phyloP scores from a whole-genome alignment of 2,888 invertebrate genomes.

The Agonopterix subpropinquella region DNA sequence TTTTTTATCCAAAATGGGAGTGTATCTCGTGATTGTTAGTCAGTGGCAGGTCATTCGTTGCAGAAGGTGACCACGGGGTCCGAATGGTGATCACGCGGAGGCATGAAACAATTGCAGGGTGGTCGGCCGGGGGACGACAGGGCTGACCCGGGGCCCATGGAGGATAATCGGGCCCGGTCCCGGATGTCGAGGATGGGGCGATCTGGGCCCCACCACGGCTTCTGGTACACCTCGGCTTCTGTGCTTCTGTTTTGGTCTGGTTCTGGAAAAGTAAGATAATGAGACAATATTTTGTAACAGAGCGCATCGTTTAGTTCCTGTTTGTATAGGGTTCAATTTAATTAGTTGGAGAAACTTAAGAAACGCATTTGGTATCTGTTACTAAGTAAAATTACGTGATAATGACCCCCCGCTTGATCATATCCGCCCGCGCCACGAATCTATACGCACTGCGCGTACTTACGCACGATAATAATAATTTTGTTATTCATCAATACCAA shows the following conservation, averaged over 20 bases:
- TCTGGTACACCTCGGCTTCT: conserved; percentile 25
- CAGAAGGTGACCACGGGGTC: conserved; percentile 78
- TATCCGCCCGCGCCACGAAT: too few species aligned
- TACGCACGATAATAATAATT: too few species aligned
- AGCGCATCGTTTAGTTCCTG: too few species aligned
- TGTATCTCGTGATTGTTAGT: conserved; percentile 35
- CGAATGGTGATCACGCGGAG: conserved; percentile 68
- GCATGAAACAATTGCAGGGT: conserved; percentile 62
- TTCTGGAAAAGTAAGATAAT: conserved; percentile 23
- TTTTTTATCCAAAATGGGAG: conserved; percentile 25
- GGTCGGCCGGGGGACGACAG: conserved; percentile 61
- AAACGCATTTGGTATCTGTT: too few species aligned
- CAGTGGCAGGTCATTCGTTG: conserved; percentile 50
- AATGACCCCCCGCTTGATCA: too few species aligned
- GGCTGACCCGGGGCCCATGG: conserved; percentile 55
- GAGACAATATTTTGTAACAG: too few species aligned
- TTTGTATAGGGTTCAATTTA: too few species aligned
- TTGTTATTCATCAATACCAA: too few species aligned
- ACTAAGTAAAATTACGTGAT: too few species aligned
- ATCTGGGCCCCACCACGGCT: conserved; percentile 45
- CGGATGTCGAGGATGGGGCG: too few species aligned
- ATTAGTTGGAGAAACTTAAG: too few species aligned
- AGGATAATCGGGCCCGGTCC: conserved; percentile 57
- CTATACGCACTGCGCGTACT: too few species aligned
- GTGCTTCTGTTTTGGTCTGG: conserved; percentile 33